Evolutionary conservation across 2,888 invertebrate species (phyloP).

Genomic region (Drosophila neotestacea): DNA sequence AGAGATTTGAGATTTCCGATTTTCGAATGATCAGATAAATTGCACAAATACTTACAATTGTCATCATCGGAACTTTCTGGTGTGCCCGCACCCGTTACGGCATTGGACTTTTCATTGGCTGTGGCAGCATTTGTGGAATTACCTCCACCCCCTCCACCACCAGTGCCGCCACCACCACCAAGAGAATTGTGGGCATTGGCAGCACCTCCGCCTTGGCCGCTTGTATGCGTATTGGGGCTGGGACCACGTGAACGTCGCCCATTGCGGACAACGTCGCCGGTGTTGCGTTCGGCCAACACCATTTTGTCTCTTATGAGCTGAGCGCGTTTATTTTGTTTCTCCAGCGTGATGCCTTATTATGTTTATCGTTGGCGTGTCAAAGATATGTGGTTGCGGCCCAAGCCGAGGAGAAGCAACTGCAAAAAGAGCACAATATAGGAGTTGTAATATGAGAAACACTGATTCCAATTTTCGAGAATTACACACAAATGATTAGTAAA

Average conservation of each 20-base stretch:
- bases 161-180: slow-evolving; percentile 25
- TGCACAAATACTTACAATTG: slow-evolving; percentile 88
- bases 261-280: slow-evolving; percentile 91
- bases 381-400: slow-evolving; percentile 16
- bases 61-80: slow-evolving; percentile 95
- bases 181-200: slow-evolving; percentile 56
- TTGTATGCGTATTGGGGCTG: slow-evolving; percentile 92
- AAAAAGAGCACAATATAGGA: not conserved
- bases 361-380: slow-evolving; percentile 30
- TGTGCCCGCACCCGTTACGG: slow-evolving; percentile 86
- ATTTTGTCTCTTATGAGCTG: slow-evolving; percentile 87
- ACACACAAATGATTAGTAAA: slow-evolving; percentile 27
- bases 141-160: slow-evolving; percentile 37
- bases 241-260: slow-evolving; percentile 95
- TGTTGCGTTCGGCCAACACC: slow-evolving; percentile 95
- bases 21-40: not conserved
- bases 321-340: slow-evolving; percentile 82
- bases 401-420: slow-evolving; percentile 26
- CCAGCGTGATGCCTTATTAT: slow-evolving; percentile 67
- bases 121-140: slow-evolving; percentile 55
- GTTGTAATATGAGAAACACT: not conserved
- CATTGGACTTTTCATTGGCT: slow-evolving; percentile 51
- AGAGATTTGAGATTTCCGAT: not conserved
- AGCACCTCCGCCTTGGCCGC: slow-evolving; percentile 44
- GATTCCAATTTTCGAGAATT: not conserved